These are phyloP conservation scores for Trachelus troglodyta DNA, from an alignment of 2,888 invertebrate species.

Conservation along the genomic window DNA sequence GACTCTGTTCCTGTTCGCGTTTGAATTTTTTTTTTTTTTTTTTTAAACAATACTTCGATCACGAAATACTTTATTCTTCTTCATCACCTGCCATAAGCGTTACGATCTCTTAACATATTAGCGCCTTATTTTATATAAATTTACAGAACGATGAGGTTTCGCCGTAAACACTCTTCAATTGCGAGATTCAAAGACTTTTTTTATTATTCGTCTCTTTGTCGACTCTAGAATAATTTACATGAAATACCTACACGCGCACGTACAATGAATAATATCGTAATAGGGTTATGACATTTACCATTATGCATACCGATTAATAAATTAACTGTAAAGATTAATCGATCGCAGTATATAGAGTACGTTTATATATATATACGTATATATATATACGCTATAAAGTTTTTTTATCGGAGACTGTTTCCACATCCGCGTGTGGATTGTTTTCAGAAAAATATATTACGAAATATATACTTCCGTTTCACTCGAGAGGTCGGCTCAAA, in stretches of 20 bases:
- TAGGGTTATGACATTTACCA: conserved; percentile 39
- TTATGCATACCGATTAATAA: conserved; percentile 14
- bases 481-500: not conserved
- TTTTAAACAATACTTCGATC: not conserved
- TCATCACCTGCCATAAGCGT: not conserved
- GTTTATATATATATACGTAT: not conserved
- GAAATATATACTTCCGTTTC: not conserved
- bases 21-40: not conserved
- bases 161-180: conserved; percentile 30
- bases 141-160: conserved; percentile 22
- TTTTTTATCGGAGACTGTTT: not conserved
- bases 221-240: conserved; percentile 6
- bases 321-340: conserved; percentile 2
- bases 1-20: not conserved
- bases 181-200: conserved; percentile 45
- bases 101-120: not conserved
- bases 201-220: conserved; percentile 1
- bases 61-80: not conserved
- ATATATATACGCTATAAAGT: not conserved
- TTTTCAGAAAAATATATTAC: not conserved
- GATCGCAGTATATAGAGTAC: not conserved
- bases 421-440: not conserved
- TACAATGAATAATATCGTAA: conserved; percentile 42
- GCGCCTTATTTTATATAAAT: not conserved
- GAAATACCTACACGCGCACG: conserved; percentile 30